Percentiles rank a stretch among this genome's conserved stretches.
Conservation (phyloP, 2,797 vertebrate genomes). For the Paedocypris micromegethes region DNA sequence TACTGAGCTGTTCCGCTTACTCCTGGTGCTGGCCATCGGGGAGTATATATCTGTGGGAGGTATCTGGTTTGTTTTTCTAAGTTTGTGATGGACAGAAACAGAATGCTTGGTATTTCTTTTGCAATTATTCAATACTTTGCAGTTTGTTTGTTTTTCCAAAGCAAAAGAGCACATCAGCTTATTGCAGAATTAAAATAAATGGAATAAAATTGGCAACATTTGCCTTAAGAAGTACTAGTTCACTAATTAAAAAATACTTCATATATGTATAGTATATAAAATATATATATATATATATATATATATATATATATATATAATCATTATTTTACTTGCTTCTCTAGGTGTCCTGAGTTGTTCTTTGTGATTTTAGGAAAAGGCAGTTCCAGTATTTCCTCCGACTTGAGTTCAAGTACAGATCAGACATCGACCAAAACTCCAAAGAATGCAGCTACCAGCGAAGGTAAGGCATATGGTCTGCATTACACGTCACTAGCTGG, state of each 20-base stretch:
- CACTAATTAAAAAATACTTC: too few relatives aligned
- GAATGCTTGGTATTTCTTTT: conserved; percentile 26
- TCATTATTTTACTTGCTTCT: conserved; percentile 8
- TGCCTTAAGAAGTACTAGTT: too few relatives aligned
- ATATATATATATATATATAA: background rate
- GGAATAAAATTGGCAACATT: background rate
- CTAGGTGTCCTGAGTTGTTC: conserved; percentile 34
- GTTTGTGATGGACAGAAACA: conserved; percentile 34
- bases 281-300: background rate
- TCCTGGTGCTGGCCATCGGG: conserved; percentile 15
- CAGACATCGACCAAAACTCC: conserved; percentile 83
- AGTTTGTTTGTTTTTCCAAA: background rate
- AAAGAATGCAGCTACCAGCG: conserved; percentile 85
- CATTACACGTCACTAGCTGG: conserved; percentile 53
- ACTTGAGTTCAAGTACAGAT: conserved; percentile 88
- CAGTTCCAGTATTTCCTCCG: conserved; percentile 91
- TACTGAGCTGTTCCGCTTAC: conserved; percentile 4
- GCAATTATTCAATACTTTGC: conserved; percentile 1
- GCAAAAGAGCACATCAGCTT: background rate
- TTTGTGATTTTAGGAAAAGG: conserved; percentile 77
- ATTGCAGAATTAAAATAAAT: background rate
- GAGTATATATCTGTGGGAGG: conserved; percentile 20
- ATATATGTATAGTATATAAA: too few relatives aligned
- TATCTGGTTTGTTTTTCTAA: conserved; percentile 37
- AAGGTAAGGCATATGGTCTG: conserved; percentile 77